Evolutionary conservation across 2,113 vertebrate genomes (phyloP).

Genomic region (Struthidea cinerea): DNA sequence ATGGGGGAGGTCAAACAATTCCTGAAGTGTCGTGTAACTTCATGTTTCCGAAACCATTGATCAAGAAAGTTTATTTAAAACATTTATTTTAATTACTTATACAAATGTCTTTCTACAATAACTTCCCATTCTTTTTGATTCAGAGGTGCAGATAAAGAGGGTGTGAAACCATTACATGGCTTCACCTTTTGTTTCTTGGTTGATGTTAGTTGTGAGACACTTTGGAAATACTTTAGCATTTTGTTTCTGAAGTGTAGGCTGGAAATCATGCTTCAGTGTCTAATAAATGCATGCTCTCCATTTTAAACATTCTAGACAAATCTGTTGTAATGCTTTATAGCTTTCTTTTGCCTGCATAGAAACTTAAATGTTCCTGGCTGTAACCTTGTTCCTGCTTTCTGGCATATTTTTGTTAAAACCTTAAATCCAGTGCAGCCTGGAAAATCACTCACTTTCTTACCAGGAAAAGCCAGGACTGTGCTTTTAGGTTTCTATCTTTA

Average conservation of each 20-base stretch:
- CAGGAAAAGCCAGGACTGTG: neutral
- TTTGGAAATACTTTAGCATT: neutral
- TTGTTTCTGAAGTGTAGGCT: neutral
- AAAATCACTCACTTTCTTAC: neutral
- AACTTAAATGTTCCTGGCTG: neutral
- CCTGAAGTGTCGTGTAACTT: neutral
- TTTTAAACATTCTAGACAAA: neutral
- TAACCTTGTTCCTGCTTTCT: neutral
- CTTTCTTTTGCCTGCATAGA: neutral
- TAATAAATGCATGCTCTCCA: neutral
- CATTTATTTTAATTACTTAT: neutral
- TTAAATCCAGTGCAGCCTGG: neutral
- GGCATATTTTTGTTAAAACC: neutral
- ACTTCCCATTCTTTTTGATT: neutral
- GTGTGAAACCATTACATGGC: neutral
- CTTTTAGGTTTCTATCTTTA: neutral
- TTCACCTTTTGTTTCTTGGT: neutral
- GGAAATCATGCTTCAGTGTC: neutral
- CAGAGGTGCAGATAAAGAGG: neutral
- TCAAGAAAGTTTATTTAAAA: neutral
- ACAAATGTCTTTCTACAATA: neutral
- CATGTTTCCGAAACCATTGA: neutral
- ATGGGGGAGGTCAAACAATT: neutral
- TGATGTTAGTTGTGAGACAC: neutral
- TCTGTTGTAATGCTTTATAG: neutral